Base-by-base conservation (phyloP, 2,888 invertebrate genomes). In the Slavum lentiscoides region DNA sequence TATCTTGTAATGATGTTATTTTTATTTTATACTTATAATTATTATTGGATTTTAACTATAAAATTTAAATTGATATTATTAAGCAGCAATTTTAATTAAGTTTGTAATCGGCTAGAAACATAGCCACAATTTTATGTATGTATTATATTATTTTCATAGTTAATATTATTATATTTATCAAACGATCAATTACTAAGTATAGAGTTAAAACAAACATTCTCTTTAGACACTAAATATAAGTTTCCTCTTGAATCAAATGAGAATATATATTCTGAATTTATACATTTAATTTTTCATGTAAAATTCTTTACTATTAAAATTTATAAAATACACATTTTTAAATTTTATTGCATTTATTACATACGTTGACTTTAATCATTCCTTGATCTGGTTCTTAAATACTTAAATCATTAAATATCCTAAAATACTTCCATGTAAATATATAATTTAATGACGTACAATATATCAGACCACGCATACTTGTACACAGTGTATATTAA, bases 41-140 rank as follows among this genome's bases (percentile, higher is more conserved):
- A 43, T 68, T 64, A 67, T 61, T 37, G 70, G 17, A 80, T 80
- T 64, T 59, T 43, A 39, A 43, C 59, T 67, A 75, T 43, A 39
- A 67, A 37, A 39, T 13, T 61, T 49, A 73, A 15, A 23, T 67
- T 43, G 17, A 58, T 1, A 55, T 11, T n/a, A 74, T 55, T 30
- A 39, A 49, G 53, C 19, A 66, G 9, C 37, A 67, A 8, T 74
- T 74, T 43, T n/a, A 13, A 9, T 19, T 43, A 49, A 49, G n/a
- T 76, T 76, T 30, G 19, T 66, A 37, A 43, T 67, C 15, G 58
- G 9, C 15, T 59, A 68, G 30, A 30, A 43, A 9, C 68, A 49
- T 59, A 49, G 43, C 19, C 49, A 76, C 15, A 76, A 59, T 67
- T 67, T 30, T 55, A 55, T 49, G 49, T 72, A 17, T 66, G 17